Percentiles rank a stretch among this genome's conserved stretches.
Conservation (phyloP, 1,140 invertebrate genomes). For the Drosophila persimilis region DNA sequence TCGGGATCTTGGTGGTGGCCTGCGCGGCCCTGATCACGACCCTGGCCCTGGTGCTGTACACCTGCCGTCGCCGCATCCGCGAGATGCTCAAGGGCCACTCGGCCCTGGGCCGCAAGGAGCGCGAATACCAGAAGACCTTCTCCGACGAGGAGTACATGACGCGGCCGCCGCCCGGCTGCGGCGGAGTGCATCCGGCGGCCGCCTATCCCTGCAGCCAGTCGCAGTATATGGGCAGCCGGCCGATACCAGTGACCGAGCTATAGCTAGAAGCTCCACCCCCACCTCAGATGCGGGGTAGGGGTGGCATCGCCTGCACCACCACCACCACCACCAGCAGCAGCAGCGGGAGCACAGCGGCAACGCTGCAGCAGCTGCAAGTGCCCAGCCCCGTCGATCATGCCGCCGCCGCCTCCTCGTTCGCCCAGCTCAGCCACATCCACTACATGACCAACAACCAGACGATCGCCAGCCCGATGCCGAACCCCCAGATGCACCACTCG, state of each 20-base stretch:
- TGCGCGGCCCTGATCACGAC: slow-evolving; percentile 87
- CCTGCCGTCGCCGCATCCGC: slow-evolving; percentile 89
- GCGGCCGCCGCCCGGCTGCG: slow-evolving; percentile 81
- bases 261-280: slow-evolving; percentile 89
- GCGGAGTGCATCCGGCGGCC: slow-evolving; percentile 55
- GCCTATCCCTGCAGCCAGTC: slow-evolving; percentile 51
- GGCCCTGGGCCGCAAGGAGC: slow-evolving; percentile 90
- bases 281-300: slow-evolving; percentile 80
- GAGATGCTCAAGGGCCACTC: slow-evolving; percentile 92
- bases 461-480: slow-evolving; percentile 10
- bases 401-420: slow-evolving; percentile 73
- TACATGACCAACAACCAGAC: slow-evolving; percentile 73
- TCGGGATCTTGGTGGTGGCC: slow-evolving; percentile 88
- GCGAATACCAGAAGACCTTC: slow-evolving; percentile 94
- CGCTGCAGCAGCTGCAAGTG: slow-evolving; percentile 75
- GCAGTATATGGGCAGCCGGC: slow-evolving; percentile 85
- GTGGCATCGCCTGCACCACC: slow-evolving; percentile 58
- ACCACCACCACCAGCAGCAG: slow-evolving; percentile 16
- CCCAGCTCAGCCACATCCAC: slow-evolving; percentile 82
- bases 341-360: slow-evolving; percentile 3
- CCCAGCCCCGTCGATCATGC: slow-evolving; percentile 69
- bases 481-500: slow-evolving; percentile 52
- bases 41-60: slow-evolving; percentile 89
- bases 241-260: slow-evolving; percentile 95
- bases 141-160: slow-evolving; percentile 93